These are phyloP conservation scores for Chironomus striatipennis DNA, from an alignment of 1,140 invertebrate species.

Conservation along the genomic window DNA sequence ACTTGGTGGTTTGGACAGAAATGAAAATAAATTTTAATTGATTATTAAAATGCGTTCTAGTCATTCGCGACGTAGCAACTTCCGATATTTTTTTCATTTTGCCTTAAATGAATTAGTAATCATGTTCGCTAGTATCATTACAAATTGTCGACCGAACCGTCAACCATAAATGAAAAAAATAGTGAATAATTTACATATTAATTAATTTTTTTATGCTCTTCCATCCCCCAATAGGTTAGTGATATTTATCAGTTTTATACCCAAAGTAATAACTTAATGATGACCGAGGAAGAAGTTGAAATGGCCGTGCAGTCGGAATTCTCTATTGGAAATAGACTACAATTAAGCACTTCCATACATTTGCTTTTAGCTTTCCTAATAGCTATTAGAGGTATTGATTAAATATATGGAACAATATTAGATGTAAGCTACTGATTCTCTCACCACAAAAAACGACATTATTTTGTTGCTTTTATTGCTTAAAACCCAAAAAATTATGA, in stretches of 20 bases:
- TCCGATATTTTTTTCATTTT: too few relatives aligned
- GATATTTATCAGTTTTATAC: conserved; percentile 41
- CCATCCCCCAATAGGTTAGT: conserved; percentile 32
- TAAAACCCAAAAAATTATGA: too few relatives aligned
- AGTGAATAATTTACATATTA: background rate
- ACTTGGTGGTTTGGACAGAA: too few relatives aligned
- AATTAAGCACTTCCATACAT: background rate
- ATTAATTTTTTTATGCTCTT: conserved; percentile 15
- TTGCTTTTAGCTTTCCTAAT: background rate
- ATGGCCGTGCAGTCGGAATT: background rate
- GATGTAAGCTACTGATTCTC: background rate
- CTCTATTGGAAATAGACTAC: background rate
- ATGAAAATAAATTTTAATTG: too few relatives aligned
- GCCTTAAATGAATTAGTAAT: too few relatives aligned
- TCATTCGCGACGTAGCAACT: too few relatives aligned
- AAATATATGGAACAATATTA: background rate
- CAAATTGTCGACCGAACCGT: too few relatives aligned
- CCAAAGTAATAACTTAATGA: conserved; percentile 36
- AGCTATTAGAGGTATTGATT: background rate
- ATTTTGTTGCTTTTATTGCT: background rate
- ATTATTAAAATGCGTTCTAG: too few relatives aligned
- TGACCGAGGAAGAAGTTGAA: conserved; percentile 35
- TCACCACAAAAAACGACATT: background rate
- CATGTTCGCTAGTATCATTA: too few relatives aligned
- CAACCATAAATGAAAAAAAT: background rate